phyloP scores from a whole-genome alignment of 2,797 vertebrate species.

The Chelidonichthys spinosus region DNA sequence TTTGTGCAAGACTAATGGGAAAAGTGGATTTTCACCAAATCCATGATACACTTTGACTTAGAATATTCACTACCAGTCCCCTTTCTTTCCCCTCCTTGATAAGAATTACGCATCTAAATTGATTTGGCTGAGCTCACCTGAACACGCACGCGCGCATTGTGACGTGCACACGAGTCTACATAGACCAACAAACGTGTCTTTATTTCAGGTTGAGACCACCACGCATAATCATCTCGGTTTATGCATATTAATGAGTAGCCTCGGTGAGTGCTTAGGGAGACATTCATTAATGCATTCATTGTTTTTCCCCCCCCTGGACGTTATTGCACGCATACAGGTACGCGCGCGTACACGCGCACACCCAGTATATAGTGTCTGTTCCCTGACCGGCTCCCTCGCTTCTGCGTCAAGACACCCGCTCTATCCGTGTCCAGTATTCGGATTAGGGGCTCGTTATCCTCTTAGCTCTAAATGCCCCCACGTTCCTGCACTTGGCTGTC shows the following conservation, averaged over 20 bases:
- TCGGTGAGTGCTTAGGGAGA: not conserved
- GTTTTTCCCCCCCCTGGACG: not conserved
- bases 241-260: conserved; percentile 4
- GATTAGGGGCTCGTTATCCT: conserved; percentile 87
- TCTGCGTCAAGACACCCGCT: conserved; percentile 75
- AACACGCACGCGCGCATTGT: not conserved
- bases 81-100: not conserved
- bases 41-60: not conserved
- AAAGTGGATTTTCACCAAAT: not conserved
- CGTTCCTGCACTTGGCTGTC: conserved; percentile 63
- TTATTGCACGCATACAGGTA: not conserved
- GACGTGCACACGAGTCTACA: not conserved
- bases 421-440: conserved; percentile 83
- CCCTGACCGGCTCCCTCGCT: conserved; percentile 35
- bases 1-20: not conserved
- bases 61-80: not conserved
- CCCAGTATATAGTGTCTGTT: conserved; percentile 27
- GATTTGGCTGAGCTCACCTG: conserved; percentile 11
- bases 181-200: not conserved
- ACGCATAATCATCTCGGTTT: no score
- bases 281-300: conserved; percentile 27
- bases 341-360: conserved; percentile 5
- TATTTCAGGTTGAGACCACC: not conserved
- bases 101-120: conserved; percentile 1
- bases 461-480: conserved; percentile 84